A percentile compares a stretch with the other conserved stretches of the same genome.
phyloP scores from a whole-genome alignment of 2,888 invertebrate species.

The Heliconius hortense region DNA sequence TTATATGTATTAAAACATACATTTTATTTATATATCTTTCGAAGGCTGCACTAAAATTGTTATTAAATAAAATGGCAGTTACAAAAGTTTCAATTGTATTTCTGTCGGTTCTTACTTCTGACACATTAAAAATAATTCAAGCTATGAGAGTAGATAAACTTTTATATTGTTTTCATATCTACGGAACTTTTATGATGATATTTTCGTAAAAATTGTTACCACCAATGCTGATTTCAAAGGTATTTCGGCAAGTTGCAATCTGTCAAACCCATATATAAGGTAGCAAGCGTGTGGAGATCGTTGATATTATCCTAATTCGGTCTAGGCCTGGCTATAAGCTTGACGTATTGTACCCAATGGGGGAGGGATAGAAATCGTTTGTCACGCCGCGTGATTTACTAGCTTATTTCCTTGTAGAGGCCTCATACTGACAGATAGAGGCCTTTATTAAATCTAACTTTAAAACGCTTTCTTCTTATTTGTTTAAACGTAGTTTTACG shows the following conservation, averaged over 20 bases:
- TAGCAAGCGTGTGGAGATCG: conserved; percentile 34
- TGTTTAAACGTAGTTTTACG: too few species aligned
- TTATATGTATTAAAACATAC: too few species aligned
- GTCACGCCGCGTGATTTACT: conserved; percentile 43
- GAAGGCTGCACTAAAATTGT: too few species aligned
- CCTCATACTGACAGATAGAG: conserved; percentile 24
- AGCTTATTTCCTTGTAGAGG: conserved; percentile 35
- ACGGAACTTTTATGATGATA: too few species aligned
- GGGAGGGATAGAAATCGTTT: conserved; percentile 51
- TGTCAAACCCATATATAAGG: conserved; percentile 25
- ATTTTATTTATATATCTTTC: too few species aligned
- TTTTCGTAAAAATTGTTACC: not conserved
- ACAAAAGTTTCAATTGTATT: too few species aligned
- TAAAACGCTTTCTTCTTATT: not conserved
- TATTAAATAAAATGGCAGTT: too few species aligned
- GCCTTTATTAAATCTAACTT: conserved; percentile 24
- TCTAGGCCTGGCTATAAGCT: conserved; percentile 49
- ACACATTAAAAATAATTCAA: too few species aligned
- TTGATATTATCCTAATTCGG: conserved; percentile 43
- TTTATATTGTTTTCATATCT: too few species aligned
- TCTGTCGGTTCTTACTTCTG: too few species aligned
- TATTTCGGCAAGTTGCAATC: conserved; percentile 16
- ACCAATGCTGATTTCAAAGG: not conserved
- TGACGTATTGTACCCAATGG: conserved; percentile 53
- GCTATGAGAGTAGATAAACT: too few species aligned